Evolutionary conservation across 2,797 vertebrate species (phyloP).

Genomic region (Onychomys arenicola): DNA sequence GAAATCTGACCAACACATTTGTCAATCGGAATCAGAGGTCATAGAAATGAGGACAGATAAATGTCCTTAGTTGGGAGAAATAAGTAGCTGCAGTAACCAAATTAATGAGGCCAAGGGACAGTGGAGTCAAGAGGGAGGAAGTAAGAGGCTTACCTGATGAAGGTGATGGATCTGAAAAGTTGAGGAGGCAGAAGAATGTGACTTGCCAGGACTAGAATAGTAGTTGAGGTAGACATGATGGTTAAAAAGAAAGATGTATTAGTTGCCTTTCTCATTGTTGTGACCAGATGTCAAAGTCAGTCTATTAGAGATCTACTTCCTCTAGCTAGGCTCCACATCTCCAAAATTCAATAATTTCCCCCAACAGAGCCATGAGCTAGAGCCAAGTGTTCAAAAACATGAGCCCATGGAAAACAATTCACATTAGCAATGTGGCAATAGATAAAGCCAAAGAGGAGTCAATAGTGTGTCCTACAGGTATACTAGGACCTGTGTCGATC

Average conservation of each 20-base stretch:
- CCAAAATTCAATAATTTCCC: background rate
- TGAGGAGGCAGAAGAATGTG: background rate
- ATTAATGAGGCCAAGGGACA: background rate
- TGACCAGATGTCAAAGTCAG: background rate
- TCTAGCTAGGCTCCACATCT: too few species aligned
- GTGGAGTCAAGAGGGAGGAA: background rate
- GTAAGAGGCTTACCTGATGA: background rate
- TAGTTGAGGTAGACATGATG: background rate
- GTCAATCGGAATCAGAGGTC: background rate
- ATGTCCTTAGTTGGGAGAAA: background rate
- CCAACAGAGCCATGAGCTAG: background rate
- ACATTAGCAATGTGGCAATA: background rate
- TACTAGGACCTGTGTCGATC: background rate
- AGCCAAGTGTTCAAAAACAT: background rate
- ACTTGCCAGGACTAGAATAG: background rate
- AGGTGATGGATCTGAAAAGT: background rate
- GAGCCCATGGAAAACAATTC: background rate
- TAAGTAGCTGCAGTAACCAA: background rate
- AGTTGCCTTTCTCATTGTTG: background rate
- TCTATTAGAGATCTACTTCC: background rate
- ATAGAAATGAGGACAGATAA: background rate
- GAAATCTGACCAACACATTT: background rate
- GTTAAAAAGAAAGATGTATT: background rate
- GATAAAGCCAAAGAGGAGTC: background rate
- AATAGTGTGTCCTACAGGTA: background rate